Percentiles rank a stretch among this genome's conserved stretches.
These are phyloP conservation scores for Orthonyx spaldingii DNA, from an alignment of 2,113 vertebrate genomes.

Conservation along the genomic window DNA sequence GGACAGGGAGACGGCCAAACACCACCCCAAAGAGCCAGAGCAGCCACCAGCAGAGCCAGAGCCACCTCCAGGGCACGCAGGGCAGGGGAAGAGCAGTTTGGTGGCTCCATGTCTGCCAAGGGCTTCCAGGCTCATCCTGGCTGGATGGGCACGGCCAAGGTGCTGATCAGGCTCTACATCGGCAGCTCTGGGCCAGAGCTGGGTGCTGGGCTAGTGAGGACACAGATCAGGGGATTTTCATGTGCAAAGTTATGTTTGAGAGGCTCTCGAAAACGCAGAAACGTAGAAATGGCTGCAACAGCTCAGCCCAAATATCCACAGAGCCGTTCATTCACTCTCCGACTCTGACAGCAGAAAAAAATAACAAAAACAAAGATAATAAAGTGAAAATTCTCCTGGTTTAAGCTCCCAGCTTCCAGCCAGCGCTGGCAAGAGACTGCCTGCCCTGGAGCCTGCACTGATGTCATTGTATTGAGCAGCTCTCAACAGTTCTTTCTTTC, in stretches of 20 bases:
- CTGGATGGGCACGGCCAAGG: background rate
- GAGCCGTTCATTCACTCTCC: background rate
- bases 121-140: background rate
- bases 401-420: background rate
- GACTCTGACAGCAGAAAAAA: background rate
- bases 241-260: background rate
- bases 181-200: background rate
- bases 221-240: background rate
- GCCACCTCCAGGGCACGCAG: background rate
- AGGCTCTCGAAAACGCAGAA: background rate
- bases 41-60: background rate
- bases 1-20: background rate
- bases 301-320: background rate
- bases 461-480: background rate
- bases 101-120: background rate
- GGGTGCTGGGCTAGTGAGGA: background rate
- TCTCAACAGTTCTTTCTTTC: conserved; percentile 45
- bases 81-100: background rate
- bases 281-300: background rate
- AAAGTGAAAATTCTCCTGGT: background rate
- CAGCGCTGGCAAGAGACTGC: background rate
- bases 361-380: background rate
- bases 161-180: background rate
- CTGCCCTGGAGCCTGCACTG: conserved; percentile 1
- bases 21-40: background rate